Evolutionary conservation across 1,140 invertebrate genomes (phyloP).

Genomic region (Grapholita molesta): DNA sequence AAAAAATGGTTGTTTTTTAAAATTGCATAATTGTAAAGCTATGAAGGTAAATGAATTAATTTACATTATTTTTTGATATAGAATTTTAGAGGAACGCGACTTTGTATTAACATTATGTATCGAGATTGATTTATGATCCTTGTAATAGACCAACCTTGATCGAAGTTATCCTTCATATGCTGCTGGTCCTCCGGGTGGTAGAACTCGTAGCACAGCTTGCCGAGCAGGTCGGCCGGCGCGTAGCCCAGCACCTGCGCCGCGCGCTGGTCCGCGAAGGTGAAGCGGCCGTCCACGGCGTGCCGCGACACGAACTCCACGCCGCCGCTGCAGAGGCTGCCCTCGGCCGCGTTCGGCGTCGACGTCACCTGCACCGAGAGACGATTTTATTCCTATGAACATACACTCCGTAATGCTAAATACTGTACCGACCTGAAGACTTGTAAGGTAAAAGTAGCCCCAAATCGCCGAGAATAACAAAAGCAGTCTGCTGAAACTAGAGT

Average conservation of each 20-base stretch:
- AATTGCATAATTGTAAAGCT: no score
- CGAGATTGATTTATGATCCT: no score
- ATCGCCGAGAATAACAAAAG: no score
- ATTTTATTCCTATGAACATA: background rate
- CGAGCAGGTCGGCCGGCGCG: slow-evolving; percentile 94
- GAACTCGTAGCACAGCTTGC: slow-evolving; percentile 97
- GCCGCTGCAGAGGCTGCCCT: slow-evolving; percentile 91
- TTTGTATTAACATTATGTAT: no score
- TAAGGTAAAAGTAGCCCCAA: no score
- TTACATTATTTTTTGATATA: no score
- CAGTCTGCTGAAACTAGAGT: no score
- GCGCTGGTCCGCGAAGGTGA: slow-evolving; percentile 98
- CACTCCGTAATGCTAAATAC: background rate
- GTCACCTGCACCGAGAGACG: slow-evolving; percentile 85
- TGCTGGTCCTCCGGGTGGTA: slow-evolving; percentile 97
- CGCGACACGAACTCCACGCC: slow-evolving; percentile 96
- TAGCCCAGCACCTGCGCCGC: slow-evolving; percentile 95
- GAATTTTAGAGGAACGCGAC: no score
- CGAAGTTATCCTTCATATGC: slow-evolving; percentile 98
- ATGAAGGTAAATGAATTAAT: no score
- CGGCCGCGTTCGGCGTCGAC: slow-evolving; percentile 94
- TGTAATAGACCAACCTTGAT: slow-evolving; percentile 93
- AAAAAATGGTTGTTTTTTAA: no score
- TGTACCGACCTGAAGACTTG: no score
- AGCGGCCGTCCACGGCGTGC: slow-evolving; percentile 96